Conservation (phyloP, 2,888 invertebrate species). For the Macrosoma leucophasiata region DNA sequence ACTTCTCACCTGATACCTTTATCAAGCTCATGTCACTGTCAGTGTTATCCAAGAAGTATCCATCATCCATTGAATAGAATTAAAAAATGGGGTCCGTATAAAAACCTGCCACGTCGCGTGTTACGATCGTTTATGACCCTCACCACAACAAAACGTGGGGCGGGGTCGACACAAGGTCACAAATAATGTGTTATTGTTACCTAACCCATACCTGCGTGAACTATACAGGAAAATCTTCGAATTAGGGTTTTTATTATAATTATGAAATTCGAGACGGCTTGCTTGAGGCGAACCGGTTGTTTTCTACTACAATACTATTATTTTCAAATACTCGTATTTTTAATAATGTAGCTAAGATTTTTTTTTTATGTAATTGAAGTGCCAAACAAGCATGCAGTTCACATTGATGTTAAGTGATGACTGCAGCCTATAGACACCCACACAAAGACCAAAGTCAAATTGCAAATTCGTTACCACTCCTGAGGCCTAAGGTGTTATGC, state of each 20-base stretch:
- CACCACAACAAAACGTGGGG: slow-evolving; percentile 35
- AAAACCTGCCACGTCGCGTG: slow-evolving; percentile 33
- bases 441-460: too few species aligned
- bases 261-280: too few species aligned
- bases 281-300: too few species aligned
- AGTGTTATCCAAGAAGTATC: too few species aligned
- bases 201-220: slow-evolving; percentile 25
- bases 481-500: too few species aligned
- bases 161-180: slow-evolving; percentile 29
- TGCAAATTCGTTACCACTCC: too few species aligned
- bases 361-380: background rate
- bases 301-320: background rate
- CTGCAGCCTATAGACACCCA: too few species aligned
- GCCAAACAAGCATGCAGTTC: too few species aligned
- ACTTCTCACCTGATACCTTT: too few species aligned
- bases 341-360: background rate
- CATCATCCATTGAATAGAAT: too few species aligned
- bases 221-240: slow-evolving; percentile 20
- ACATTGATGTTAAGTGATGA: too few species aligned
- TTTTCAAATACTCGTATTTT: background rate
- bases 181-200: slow-evolving; percentile 39
- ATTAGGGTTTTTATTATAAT: slow-evolving; percentile 6
- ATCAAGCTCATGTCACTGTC: too few species aligned
- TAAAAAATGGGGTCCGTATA: slow-evolving; percentile 22
- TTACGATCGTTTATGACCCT: slow-evolving; percentile 27